A percentile compares a stretch with the other conserved stretches of the same genome.
These are phyloP conservation scores for Spisula subtruncata DNA, from an alignment of 2,888 invertebrate genomes.

Conservation along the genomic window DNA sequence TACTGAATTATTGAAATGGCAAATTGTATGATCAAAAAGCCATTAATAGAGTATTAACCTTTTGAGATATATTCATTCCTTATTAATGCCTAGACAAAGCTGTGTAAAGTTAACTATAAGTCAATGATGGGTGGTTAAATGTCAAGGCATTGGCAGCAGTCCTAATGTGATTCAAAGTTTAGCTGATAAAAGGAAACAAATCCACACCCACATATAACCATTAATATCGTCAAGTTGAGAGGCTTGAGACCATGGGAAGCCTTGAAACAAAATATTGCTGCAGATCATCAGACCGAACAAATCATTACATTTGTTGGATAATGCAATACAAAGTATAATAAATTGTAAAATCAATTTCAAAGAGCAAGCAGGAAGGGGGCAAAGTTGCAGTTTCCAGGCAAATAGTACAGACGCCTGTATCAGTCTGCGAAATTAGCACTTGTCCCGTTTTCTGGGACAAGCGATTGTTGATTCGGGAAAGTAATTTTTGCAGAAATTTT, in stretches of 20 bases:
- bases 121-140: background rate
- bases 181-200: background rate
- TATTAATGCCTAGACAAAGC: background rate
- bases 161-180: conserved; percentile 17
- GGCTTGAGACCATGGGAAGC: background rate
- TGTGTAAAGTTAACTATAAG: background rate
- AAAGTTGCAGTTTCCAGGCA: too few species aligned
- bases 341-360: too few species aligned
- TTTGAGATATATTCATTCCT: background rate
- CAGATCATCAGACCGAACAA: background rate
- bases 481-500: too few species aligned
- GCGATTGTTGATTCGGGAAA: too few species aligned
- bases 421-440: too few species aligned
- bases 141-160: background rate
- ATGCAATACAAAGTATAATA: background rate
- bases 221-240: background rate
- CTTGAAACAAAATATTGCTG: background rate
- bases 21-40: too few species aligned
- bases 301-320: background rate
- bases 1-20: too few species aligned
- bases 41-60: too few species aligned
- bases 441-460: too few species aligned
- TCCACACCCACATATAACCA: conserved; percentile 15
- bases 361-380: too few species aligned
- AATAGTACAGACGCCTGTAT: too few species aligned